Evolutionary conservation across 2,113 vertebrate species (phyloP), one percentile per base, ranked within the genome.

Genomic region (Acinonyx jubatus): DNA sequence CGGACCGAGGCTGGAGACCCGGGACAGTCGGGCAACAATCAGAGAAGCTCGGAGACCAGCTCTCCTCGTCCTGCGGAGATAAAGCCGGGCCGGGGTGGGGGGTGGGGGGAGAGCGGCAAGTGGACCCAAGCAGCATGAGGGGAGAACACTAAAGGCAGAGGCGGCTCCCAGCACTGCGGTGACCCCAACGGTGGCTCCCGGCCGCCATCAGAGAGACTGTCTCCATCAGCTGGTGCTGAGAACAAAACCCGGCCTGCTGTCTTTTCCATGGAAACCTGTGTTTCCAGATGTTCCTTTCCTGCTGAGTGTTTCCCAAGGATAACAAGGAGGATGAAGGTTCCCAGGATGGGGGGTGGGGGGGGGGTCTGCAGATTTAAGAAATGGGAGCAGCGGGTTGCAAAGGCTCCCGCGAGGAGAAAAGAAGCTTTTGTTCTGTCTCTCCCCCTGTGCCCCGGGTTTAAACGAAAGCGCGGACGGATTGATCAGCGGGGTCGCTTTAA

Each of bases 231-330:
- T 10, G 45, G 38, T 36, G n/a, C 76, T n/a, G 36, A 69, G 55
- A 93, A 96, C 96, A 92, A 97, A 97, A 74, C 36, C 50, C 31
- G 1, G 71, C 21, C 95, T 73, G 48, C 89, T 11, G 25, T 27
- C 89, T 97, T 97, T 96, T 94, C 96, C 81, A 92, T 90, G 91
- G 98, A 98, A 97, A 97, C 93, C 93, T 94, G 79, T 50, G 41
- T 84, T 91, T 93, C 84, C 94, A 89, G 92, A 88, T 97, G 93
- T 86, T 94, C 57, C 55, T 73, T 84, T 95, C 81, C 92, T 68
- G 36, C 88, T 63, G 61, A 76, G 76, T 81, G 21, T 78, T 97
- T 80, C 80, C 88, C 21, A 23, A 90, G 91, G 61, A 92, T 90
- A 91, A 82, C 31, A 55, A 94, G 36, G 3, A 66, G 23, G 69